phyloP scores from a whole-genome alignment of 23 tunicate species.

The Halocynthia roretzi region DNA sequence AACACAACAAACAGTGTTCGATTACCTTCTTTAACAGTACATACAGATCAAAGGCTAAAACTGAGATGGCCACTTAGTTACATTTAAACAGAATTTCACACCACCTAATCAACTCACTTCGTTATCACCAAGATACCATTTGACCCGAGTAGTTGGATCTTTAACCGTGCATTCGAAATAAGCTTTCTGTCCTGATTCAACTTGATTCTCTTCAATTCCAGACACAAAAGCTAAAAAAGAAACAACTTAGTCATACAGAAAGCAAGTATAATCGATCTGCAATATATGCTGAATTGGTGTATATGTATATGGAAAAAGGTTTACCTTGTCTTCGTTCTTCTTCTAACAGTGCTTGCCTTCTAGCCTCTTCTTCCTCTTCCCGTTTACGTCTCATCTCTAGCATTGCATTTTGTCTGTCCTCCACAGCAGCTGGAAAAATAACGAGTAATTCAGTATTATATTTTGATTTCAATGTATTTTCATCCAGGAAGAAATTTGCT shows the following conservation, averaged over 20 bases:
- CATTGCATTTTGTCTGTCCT: conserved; percentile 79
- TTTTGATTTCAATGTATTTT: neutral
- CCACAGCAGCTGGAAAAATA: conserved; percentile 27
- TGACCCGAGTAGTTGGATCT: conserved; percentile 62
- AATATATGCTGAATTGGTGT: too few species aligned
- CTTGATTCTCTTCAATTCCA: conserved; percentile 53
- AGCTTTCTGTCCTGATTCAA: conserved; percentile 40
- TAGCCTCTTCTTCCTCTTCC: conserved; percentile 41
- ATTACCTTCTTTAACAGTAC: neutral
- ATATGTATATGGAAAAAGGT: neutral
- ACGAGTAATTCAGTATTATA: neutral
- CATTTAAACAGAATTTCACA: neutral
- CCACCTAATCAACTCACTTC: conserved; percentile 27
- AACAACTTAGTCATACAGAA: neutral
- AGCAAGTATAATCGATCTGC: too few species aligned
- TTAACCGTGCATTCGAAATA: conserved; percentile 70
- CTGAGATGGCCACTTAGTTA: neutral
- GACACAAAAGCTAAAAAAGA: conserved; percentile 42
- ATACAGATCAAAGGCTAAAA: neutral
- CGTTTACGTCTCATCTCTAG: conserved; percentile 36
- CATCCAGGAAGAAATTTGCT: neutral
- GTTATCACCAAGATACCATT: conserved; percentile 79
- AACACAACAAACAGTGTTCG: neutral
- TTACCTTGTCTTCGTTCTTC: conserved; percentile 70
- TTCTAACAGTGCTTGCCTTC: conserved; percentile 41